A percentile compares a stretch with the other conserved stretches of the same genome.
These are phyloP conservation scores for Panzeria rudis DNA, from an alignment of 2,888 invertebrate species.

Conservation along the genomic window DNA sequence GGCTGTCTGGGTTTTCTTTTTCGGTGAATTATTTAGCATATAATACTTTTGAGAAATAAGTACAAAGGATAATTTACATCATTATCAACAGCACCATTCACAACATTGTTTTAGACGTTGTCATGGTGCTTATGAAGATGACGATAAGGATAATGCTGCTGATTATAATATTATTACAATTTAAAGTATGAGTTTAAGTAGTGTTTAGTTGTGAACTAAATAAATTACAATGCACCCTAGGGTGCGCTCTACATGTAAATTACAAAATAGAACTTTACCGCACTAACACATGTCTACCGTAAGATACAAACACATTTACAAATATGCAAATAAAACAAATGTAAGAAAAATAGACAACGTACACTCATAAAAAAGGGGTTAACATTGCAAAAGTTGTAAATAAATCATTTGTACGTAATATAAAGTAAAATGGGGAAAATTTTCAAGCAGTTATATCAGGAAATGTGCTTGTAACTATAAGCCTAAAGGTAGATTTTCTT, in stretches of 20 bases:
- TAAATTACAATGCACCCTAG: conserved; percentile 70
- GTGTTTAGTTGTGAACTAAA: conserved; percentile 67
- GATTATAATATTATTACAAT: conserved; percentile 23
- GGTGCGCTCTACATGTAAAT: conserved; percentile 67
- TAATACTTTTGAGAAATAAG: background rate
- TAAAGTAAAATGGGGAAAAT: background rate
- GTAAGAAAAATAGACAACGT: background rate
- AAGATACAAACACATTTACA: conserved; percentile 10
- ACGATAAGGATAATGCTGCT: background rate
- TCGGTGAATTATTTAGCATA: conserved; percentile 39
- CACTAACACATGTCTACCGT: conserved; percentile 12
- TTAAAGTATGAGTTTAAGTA: conserved; percentile 42
- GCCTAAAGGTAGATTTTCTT: background rate
- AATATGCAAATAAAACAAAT: conserved; percentile 15
- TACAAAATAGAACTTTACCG: conserved; percentile 54
- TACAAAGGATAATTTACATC: conserved; percentile 32
- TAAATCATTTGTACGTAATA: background rate
- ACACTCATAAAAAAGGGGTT: conserved; percentile 30
- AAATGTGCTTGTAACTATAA: background rate
- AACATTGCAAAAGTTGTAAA: background rate
- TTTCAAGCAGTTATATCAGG: background rate
- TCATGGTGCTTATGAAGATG: conserved; percentile 14
- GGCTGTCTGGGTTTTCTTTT: conserved; percentile 27
- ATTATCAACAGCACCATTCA: conserved; percentile 35
- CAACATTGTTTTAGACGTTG: background rate